Base-by-base conservation (phyloP, 2,797 vertebrate species). In the Halcyon leucocephala region DNA sequence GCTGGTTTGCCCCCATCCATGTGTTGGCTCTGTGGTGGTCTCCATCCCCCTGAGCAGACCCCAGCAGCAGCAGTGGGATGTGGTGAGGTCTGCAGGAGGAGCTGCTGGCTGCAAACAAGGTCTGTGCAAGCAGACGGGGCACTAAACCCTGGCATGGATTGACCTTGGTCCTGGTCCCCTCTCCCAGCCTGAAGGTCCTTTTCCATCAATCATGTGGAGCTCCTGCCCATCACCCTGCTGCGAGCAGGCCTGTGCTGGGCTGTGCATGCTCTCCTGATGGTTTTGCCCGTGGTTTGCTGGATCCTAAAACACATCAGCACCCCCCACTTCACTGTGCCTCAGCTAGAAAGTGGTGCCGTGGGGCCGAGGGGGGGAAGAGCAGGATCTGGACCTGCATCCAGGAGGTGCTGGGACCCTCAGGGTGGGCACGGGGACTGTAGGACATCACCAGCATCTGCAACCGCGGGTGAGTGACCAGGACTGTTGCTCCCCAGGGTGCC, bases 401-500 rank as follows among this genome's bases (percentile, higher is more conserved):
- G 24, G 48, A 0, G 0, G 24, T 12, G 21, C 46, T 0, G 24
- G n/a, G 42, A 18, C 55, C 37, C 64, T 37, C 31, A 1, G 85
- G 54, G 49, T 2, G 1, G 62, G 17, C 24, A 3, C 8, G 25
- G 57, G 60, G 29, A 4, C 39, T 12, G 48, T n/a, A 14, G 22
- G 20, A 17, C 3, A 4, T 2, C 4, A 0, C 6, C 15, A n/a
- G 20, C 25, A 35, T 5, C 26, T 0, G 0, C 2, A 0, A 8
- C 42, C 31, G 3, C 0, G 1, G 22, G n/a, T 0, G 5, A 42
- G 39, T 78, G 74, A 87, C 4, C 37, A 1, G 42, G 28, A 21
- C 10, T 25, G 3, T 20, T 39, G 49, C 10, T 35, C 55, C 65
- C 15, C 86, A 98, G 98, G 96, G 96, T 98, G 82, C 69, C 98